Evolutionary conservation across 2,888 invertebrate genomes (phyloP).

Genomic region (Hemistola chrysoprasaria): DNA sequence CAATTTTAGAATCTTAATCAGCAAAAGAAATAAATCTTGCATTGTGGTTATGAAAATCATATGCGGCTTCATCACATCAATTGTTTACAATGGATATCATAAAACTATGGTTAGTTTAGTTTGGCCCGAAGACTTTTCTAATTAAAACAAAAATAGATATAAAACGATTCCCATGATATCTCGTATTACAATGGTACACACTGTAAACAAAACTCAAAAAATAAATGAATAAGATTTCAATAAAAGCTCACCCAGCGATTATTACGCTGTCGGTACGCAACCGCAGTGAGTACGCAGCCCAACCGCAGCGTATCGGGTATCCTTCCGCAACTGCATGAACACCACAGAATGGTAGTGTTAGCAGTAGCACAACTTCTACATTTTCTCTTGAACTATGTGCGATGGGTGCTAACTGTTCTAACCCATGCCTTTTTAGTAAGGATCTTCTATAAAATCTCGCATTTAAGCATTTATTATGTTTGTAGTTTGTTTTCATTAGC

Average conservation of each 20-base stretch:
- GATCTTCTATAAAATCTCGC: no score
- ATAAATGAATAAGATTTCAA: slow-evolving; percentile 14
- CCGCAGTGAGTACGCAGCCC: slow-evolving; percentile 40
- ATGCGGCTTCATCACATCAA: no score
- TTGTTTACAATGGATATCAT: no score
- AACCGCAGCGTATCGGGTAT: slow-evolving; percentile 50
- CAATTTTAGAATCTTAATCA: no score
- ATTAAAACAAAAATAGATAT: not conserved
- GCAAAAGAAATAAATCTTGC: no score
- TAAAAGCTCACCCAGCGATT: slow-evolving; percentile 31
- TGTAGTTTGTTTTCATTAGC: no score
- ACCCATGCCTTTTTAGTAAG: no score
- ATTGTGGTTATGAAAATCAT: no score
- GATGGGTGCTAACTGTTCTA: no score
- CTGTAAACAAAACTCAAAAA: slow-evolving; percentile 1
- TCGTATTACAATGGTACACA: slow-evolving; percentile 3
- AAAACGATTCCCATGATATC: no score
- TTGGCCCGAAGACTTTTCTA: not conserved
- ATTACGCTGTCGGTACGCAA: slow-evolving; percentile 26
- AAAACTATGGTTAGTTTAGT: not conserved
- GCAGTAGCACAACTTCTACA: not conserved
- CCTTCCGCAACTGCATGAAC: slow-evolving; percentile 54
- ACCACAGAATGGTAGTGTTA: slow-evolving; percentile 3
- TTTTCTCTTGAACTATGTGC: not conserved
- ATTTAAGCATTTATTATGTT: no score